Percentiles rank a stretch among this genome's conserved stretches.
These are phyloP conservation scores for Pristionchus japonicus DNA, from an alignment of 2,888 invertebrate species.

Conservation along the genomic window DNA sequence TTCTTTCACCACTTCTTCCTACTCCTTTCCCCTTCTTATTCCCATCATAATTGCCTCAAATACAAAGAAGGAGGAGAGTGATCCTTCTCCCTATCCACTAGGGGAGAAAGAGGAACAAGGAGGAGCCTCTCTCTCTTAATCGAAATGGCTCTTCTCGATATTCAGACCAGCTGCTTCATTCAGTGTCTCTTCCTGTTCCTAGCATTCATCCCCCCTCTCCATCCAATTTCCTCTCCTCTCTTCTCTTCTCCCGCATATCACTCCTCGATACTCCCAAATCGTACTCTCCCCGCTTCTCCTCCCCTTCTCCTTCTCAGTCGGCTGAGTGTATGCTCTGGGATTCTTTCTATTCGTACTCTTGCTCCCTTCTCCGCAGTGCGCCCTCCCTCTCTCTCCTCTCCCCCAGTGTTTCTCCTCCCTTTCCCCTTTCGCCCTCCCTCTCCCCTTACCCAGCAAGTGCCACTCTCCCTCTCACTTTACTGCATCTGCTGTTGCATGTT, in stretches of 20 bases:
- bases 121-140: background rate
- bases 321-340: slow-evolving; percentile 30
- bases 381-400: background rate
- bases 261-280: slow-evolving; percentile 10
- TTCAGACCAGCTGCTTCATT: background rate
- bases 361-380: background rate
- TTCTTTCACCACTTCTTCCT: background rate
- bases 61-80: background rate
- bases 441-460: background rate
- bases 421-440: background rate
- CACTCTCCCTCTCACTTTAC: slow-evolving; percentile 8
- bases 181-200: background rate
- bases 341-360: slow-evolving; percentile 36
- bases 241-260: background rate
- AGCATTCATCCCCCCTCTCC: background rate
- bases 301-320: too few species aligned
- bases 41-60: background rate
- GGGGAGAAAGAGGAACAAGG: background rate
- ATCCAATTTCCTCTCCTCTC: background rate
- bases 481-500: background rate
- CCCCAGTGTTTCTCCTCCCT: background rate
- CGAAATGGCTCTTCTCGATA: slow-evolving; percentile 17
- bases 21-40: background rate
- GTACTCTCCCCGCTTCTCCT: background rate
- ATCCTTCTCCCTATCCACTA: background rate